Evolutionary conservation across 2,888 invertebrate species (phyloP).

Genomic region (Oscheius myriophilus): DNA sequence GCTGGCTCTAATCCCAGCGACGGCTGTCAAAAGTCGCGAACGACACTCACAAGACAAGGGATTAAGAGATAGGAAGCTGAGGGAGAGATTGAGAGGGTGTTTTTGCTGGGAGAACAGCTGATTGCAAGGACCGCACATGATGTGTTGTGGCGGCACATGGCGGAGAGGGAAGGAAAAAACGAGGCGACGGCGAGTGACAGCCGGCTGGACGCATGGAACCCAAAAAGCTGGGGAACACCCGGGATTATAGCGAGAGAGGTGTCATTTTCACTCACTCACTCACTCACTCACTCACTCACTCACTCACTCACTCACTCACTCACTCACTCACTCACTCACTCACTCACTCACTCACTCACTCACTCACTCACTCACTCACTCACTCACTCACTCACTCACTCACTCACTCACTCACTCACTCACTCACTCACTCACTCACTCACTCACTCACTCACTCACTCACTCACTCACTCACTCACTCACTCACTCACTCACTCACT

Average conservation of each 20-base stretch:
- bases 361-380: too few relatives aligned
- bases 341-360: too few relatives aligned
- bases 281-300: too few relatives aligned
- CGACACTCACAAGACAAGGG: background rate
- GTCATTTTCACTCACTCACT: background rate
- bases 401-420: background rate
- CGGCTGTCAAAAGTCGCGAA: background rate
- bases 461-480: too few relatives aligned
- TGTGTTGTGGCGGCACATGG: conserved; percentile 6
- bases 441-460: background rate
- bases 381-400: conserved; percentile 10
- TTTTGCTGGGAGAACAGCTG: too few relatives aligned
- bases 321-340: too few relatives aligned
- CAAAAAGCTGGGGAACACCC: too few relatives aligned
- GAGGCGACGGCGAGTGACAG: background rate
- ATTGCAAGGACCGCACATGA: background rate
- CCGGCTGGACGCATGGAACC: too few relatives aligned
- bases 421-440: conserved; percentile 5
- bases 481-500: too few relatives aligned
- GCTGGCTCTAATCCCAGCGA: background rate
- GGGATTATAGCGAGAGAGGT: too few relatives aligned
- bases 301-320: too few relatives aligned
- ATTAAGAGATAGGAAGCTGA: background rate
- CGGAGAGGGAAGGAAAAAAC: conserved; percentile 6
- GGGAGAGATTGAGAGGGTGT: conserved; percentile 12